Evolutionary conservation across 2,888 invertebrate genomes (phyloP).

Genomic region (Anticlea derivata): DNA sequence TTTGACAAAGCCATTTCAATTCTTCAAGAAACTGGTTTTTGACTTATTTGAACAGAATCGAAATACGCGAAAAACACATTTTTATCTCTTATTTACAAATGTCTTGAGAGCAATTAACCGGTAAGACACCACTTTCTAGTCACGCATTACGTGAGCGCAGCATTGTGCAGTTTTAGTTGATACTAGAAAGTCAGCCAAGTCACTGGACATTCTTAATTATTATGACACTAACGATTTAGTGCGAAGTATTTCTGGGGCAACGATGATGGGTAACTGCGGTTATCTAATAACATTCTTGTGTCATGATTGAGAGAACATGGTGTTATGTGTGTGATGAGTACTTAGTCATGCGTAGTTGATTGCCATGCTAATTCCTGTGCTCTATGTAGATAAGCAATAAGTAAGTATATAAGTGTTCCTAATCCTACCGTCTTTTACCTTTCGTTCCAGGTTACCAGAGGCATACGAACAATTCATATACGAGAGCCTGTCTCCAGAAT

Average conservation of each 20-base stretch:
- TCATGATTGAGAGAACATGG: conserved; percentile 51
- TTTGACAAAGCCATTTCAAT: no score
- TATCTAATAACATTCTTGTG: conserved; percentile 60
- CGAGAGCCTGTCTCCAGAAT: conserved; percentile 75
- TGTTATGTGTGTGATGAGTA: conserved; percentile 10
- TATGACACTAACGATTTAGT: conserved; percentile 58
- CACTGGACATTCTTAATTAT: conserved; percentile 51
- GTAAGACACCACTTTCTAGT: conserved; percentile 65
- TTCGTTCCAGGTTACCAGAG: conserved; percentile 63
- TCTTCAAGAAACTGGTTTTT: not conserved
- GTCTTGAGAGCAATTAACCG: conserved; percentile 53
- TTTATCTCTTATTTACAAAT: conserved; percentile 42
- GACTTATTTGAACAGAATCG: conserved; percentile 8
- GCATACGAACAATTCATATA: conserved; percentile 73
- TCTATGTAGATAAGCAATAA: no score
- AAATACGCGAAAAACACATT: conserved; percentile 38
- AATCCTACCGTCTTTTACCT: no score
- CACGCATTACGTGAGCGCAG: conserved; percentile 64
- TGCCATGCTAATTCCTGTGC: conserved; percentile 9
- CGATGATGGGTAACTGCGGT: conserved; percentile 53
- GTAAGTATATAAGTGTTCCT: no score
- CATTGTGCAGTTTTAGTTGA: conserved; percentile 59
- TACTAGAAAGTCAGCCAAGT: conserved; percentile 61
- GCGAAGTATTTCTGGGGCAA: conserved; percentile 45
- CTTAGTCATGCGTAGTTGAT: conserved; percentile 4